Evolutionary conservation across 2,113 vertebrate species (phyloP).

Genomic region (Spheniscus mendiculus): DNA sequence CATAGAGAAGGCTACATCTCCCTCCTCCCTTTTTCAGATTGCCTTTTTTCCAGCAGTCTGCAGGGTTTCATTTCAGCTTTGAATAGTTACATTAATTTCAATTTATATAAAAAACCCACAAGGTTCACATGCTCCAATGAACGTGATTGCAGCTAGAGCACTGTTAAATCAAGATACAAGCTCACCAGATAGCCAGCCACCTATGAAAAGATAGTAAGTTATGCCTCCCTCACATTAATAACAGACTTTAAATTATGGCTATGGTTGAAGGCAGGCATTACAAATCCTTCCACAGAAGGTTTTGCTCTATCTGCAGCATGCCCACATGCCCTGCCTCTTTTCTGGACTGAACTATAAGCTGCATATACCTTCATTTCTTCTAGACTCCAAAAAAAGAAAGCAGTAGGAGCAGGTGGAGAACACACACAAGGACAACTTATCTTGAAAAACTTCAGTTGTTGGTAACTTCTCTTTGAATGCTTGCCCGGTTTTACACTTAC

Average conservation of each 20-base stretch:
- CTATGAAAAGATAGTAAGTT: background rate
- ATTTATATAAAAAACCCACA: background rate
- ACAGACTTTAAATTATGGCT: background rate
- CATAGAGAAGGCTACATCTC: background rate
- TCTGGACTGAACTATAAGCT: background rate
- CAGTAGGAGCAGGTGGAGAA: background rate
- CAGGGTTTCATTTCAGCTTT: background rate
- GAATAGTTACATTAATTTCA: background rate
- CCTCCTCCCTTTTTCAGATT: background rate
- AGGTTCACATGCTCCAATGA: background rate
- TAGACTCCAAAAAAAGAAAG: background rate
- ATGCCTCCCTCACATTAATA: background rate
- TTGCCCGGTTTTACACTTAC: rapidly evolving
- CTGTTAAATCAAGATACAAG: background rate
- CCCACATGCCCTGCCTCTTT: background rate
- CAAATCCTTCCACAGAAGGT: background rate
- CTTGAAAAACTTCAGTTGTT: background rate
- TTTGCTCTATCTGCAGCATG: background rate
- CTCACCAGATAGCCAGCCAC: background rate
- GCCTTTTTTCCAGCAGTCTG: background rate
- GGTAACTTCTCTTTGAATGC: background rate
- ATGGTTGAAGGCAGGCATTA: background rate
- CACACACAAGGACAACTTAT: background rate
- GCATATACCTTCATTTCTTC: background rate
- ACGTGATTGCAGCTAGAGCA: background rate